Conservation (phyloP, 2,113 vertebrate species). For the Cygnus buccinator region DNA sequence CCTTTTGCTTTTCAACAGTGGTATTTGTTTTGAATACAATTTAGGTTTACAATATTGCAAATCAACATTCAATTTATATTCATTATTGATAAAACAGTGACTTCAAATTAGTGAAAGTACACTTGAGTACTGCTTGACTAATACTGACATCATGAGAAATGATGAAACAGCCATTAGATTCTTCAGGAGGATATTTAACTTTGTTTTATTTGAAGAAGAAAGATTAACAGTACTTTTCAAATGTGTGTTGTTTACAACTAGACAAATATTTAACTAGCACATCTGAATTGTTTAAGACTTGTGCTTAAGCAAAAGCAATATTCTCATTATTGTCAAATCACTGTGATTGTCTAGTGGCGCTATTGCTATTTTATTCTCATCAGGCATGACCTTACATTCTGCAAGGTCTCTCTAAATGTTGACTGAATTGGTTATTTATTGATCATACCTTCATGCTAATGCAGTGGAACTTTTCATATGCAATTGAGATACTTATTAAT, state of each 20-base stretch:
- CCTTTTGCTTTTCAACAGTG: not conserved
- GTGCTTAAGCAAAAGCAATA: conserved; percentile 18
- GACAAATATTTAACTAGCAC: not conserved
- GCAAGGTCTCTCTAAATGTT: conserved; percentile 41
- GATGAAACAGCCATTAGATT: not conserved
- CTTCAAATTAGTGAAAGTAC: not conserved
- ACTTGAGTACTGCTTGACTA: not conserved
- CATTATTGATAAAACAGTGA: not conserved
- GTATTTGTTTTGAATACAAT: not conserved
- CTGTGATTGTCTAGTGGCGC: conserved; percentile 26
- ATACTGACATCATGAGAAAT: not conserved
- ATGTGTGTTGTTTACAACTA: not conserved
- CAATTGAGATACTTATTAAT: conserved; percentile 55
- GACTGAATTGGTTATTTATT: conserved; percentile 63
- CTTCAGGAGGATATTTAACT: not conserved
- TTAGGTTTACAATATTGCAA: not conserved
- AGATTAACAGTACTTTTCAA: not conserved
- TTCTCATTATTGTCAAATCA: conserved; percentile 44
- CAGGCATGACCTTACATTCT: conserved; percentile 60
- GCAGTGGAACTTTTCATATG: conserved; percentile 53
- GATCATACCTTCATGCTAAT: conserved; percentile 59
- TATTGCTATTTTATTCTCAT: conserved; percentile 51
- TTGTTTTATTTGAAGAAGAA: not conserved
- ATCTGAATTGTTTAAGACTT: not conserved
- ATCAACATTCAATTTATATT: not conserved